phyloP scores from a whole-genome alignment of 2,797 vertebrate genomes.

The Arremon aurantiirostris region DNA sequence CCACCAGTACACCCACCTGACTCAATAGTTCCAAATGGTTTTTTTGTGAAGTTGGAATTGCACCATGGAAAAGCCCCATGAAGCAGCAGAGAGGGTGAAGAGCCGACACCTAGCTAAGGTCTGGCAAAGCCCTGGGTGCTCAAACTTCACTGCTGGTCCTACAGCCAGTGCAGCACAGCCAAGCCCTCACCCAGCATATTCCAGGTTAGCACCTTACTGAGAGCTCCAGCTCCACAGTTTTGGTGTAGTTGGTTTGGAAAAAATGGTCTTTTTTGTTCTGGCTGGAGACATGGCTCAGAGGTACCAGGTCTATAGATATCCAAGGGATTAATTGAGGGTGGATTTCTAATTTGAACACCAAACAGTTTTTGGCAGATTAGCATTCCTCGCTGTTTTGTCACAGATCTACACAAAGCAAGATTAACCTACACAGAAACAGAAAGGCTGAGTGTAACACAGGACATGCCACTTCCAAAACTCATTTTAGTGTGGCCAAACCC shows the following conservation, averaged over 20 bases:
- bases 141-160: background rate
- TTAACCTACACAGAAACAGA: background rate
- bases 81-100: background rate
- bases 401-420: background rate
- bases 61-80: background rate
- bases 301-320: background rate
- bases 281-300: background rate
- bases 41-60: background rate
- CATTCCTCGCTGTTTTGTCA: background rate
- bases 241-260: background rate
- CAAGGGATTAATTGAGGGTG: background rate
- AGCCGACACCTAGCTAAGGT: background rate
- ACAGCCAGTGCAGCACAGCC: background rate
- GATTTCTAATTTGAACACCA: background rate
- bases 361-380: background rate
- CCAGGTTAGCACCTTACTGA: background rate
- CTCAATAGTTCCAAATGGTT: background rate
- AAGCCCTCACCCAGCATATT: rapidly evolving
- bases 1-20: background rate
- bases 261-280: background rate
- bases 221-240: background rate
- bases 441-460: background rate
- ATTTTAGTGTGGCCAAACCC: background rate
- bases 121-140: rapidly evolving
- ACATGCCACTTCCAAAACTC: background rate